Evolutionary conservation across 1,140 invertebrate species (phyloP), one percentile per base, ranked within the genome.

Genomic region (Cardiocondyla obscurior): DNA sequence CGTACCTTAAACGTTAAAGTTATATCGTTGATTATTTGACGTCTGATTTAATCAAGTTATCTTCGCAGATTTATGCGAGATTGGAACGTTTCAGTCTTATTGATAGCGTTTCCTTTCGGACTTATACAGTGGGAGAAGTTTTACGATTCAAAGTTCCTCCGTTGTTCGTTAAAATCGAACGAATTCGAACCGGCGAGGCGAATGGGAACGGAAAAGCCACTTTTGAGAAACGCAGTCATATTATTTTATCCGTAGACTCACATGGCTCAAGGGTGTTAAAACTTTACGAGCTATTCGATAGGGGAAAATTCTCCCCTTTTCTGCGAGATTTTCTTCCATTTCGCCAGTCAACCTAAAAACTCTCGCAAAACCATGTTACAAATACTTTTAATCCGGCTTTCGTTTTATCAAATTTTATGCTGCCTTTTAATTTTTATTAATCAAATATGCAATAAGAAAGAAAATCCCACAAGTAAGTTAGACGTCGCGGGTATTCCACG

Each of bases 171-270:
- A 85, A 83, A 85, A 62, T 62, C 70, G 44, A 55, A 83, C 73
- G 72, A 83, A 85, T 83, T 85, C 82, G 51, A 58, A 58, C 72
- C 14, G 73, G 55, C 57, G 25, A 30, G 19, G 36, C 49, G 64
- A 72, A 65, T 30, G 72, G 14, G 16, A 2, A 46, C 19, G 79
- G 44, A 65, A 84, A 69, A 60, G 60, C 36, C 73, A 85, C 81
- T 85, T 84, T 85, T 79, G 57, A 84, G 60, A 81, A 85, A 85
- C 36, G 72, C 65, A 70, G 67, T 84, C 82, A 57, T 86, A 84
- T 86, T 84, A 86, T 86, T 86, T 86, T 44, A 84, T 19, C 55
- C 39, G 82, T 51, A 70, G n/a, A 51, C 49, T 85, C 82, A 49
- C 74, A 44, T 22, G 49, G 62, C 22, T 36, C 51, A 19, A 19